These are phyloP conservation scores for Microtus oregoni DNA, from an alignment of 2,113 vertebrate species.

Conservation along the genomic window DNA sequence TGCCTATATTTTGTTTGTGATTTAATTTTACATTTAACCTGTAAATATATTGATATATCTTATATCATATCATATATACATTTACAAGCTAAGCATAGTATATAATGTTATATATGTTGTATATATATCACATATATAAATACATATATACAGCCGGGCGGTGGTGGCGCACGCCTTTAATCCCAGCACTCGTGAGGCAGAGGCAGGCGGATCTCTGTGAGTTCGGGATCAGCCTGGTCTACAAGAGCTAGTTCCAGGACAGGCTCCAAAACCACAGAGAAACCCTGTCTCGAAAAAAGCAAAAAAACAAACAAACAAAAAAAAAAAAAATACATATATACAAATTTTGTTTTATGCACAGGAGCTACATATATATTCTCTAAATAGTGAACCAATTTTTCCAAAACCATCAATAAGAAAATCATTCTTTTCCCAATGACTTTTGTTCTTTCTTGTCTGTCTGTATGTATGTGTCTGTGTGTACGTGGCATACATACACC, in stretches of 20 bases:
- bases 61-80: not conserved
- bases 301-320: no score
- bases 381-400: slow-evolving; percentile 8
- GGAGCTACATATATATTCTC: not conserved
- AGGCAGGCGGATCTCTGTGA: no score
- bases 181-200: no score
- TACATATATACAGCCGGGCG: slow-evolving; percentile 1
- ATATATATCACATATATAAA: not conserved
- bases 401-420: not conserved
- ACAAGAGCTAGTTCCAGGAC: no score
- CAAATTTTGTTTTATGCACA: not conserved
- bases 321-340: not conserved
- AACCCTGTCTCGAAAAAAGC: no score
- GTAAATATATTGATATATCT: not conserved
- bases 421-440: not conserved
- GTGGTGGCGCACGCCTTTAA: no score
- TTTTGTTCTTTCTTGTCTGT: not conserved
- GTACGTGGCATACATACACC: not conserved
- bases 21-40: slow-evolving; percentile 40
- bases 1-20: not conserved
- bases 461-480: not conserved
- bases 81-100: not conserved
- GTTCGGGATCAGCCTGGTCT: no score
- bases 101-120: not conserved
- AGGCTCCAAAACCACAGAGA: no score